phyloP scores from a whole-genome alignment of 2,113 vertebrate species.

The Epinephelus cyanopodus region DNA sequence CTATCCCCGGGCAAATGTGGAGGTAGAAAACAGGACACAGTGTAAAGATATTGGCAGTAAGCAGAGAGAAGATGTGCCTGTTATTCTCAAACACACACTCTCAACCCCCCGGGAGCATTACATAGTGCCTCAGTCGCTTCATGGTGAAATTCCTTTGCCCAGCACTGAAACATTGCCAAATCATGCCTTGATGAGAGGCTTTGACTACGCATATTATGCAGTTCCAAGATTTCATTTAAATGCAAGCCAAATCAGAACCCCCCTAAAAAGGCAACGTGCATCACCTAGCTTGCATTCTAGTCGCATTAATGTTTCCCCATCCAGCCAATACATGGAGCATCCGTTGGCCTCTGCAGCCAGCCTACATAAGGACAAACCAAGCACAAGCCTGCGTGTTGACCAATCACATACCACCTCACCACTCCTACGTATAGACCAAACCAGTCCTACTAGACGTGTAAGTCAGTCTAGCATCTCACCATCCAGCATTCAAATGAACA shows the following conservation, averaged over 20 bases:
- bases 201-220: constrained; percentile 66
- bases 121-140: constrained; percentile 46
- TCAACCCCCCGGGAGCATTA: constrained; percentile 76
- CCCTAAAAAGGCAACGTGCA: constrained; percentile 60
- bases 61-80: constrained; percentile 71
- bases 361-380: constrained; percentile 44
- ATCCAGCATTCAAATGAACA: constrained; percentile 30
- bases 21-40: constrained; percentile 77
- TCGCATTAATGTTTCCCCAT: constrained; percentile 27
- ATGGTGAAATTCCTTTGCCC: constrained; percentile 65
- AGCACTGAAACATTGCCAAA: constrained; percentile 59
- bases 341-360: constrained; percentile 11
- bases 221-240: constrained; percentile 75
- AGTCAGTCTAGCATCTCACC: constrained; percentile 39
- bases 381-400: constrained; percentile 1
- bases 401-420: constrained; percentile 22
- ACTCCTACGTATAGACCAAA: constrained; percentile 21
- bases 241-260: constrained; percentile 49
- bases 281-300: constrained; percentile 35
- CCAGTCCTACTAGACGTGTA: constrained; percentile 23
- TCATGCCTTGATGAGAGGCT: constrained; percentile 66
- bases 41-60: constrained; percentile 37
- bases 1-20: constrained; percentile 80
- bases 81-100: constrained; percentile 63
- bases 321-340: constrained; percentile 39